Evolutionary conservation across 2,113 vertebrate species (phyloP).

Genomic region (Puntigrus tetrazona): DNA sequence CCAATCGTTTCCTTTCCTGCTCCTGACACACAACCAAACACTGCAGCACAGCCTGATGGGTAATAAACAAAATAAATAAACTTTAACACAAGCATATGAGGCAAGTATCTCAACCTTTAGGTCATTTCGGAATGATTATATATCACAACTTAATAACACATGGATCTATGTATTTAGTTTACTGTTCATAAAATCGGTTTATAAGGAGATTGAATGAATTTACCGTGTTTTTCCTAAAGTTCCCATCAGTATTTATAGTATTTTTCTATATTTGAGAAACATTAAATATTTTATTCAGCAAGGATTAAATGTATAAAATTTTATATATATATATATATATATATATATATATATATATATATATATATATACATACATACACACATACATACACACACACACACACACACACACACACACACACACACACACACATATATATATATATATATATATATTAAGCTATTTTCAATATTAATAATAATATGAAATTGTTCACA

Average conservation of each 20-base stretch:
- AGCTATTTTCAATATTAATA: not conserved
- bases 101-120: not conserved
- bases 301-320: too few species aligned
- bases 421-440: too few species aligned
- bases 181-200: not conserved
- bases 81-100: not conserved
- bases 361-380: too few species aligned
- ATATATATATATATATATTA: too few species aligned
- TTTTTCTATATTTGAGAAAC: too few species aligned
- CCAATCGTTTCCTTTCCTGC: conserved; percentile 68
- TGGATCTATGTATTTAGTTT: not conserved
- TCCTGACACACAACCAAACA: conserved; percentile 71
- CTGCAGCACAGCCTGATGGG: conserved; percentile 67
- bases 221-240: not conserved
- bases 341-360: too few species aligned
- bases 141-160: not conserved
- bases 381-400: too few species aligned
- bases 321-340: too few species aligned
- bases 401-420: too few species aligned
- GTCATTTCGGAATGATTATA: not conserved
- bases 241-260: not conserved
- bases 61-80: not conserved
- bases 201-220: not conserved
- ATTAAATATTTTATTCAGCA: not conserved
- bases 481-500: not conserved